Evolutionary conservation across 1,140 invertebrate genomes (phyloP), one percentile per base, ranked within the genome.

Genomic region (Scaptomyza hsui): DNA sequence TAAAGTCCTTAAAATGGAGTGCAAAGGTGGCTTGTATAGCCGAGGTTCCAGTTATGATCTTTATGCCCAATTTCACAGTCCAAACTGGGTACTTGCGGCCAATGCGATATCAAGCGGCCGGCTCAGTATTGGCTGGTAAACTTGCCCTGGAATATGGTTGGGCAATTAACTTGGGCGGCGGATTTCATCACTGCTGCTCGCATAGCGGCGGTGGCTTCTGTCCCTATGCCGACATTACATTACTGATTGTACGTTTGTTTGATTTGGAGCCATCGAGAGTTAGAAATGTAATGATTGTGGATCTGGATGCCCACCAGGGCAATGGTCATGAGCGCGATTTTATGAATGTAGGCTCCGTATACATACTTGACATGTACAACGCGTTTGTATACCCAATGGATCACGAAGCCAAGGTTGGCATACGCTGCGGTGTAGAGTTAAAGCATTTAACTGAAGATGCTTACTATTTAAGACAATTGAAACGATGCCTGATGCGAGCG

Each of bases 151-250:
- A 97, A 67, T 88, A 94, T 44, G 96, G 96, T 0, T 98, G 96
- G 96, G 94, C 96, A 0, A 96, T 98, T 35, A 98, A 98, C 91
- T 93, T 98, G n/a, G 97, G 97, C 3, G 97, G 97, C 32, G 97
- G 97, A 2, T 97, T 97, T 89, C 96, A 97, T 91, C 97, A 97
- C 89, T 97, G 96, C 90, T 95, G 94, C 62, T 92, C 93, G 3
- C 91, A 94, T 32, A 92, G 92, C 65, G 96, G 96, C 1, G 96
- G 95, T 4, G 97, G 97, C 2, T 98, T 98, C 92, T 98, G 97
- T 92, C 94, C 95, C 1, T 98, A 97, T 92, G 97, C 97, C 6
- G 97, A 97, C 90, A 97, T 98, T 32, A 96, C 96, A 1, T 89
- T 97, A 37, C 91, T 96, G 0, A 93, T 97, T 10, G 92, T 94